Base-by-base conservation (phyloP, 2,888 invertebrate genomes). In the Nesidiocoris tenuis region DNA sequence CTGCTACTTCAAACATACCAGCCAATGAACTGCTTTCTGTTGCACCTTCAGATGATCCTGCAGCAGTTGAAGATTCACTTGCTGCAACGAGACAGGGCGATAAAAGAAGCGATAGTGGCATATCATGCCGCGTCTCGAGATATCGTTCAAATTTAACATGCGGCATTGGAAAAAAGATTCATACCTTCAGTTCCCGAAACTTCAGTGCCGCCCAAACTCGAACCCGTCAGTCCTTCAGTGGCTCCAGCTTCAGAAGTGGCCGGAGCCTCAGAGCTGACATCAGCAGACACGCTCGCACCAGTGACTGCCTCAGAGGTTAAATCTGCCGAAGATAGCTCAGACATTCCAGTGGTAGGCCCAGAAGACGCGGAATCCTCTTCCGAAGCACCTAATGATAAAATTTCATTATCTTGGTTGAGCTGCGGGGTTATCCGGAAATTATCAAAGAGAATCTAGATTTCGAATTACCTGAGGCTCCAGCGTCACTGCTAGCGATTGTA, bases 221-320 rank as follows among this genome's bases (percentile, higher is more conserved):
- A 56, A 39, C 3, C 39, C 2, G 65, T 22, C 39, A 67, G 5
- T 22, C 21, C 59, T 17, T 18, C 39, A 21, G 63, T 63, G 22
- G 16, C 63, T 63, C 63, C 63, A 18, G 63, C 63, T 63, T 63
- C 63, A 2, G 63, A 19, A 7, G 59, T 9, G 19, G 3, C 17
- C 80, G 79, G 75, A 64, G 80, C 25, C 61, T 22, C 24, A 22
- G 56, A 61, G 24, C 64, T 39, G 2, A 72, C 72, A 63, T 78
- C 81, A 1, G 79, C 79, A 21, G 79, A 77, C n/a, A 74, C 78
- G 1, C 80, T 78, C 24, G 79, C 74, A 65, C 70, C 80, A 22
- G 76, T 79, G 3, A 75, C 75, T 1, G 74, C 56, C 19, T 74
- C 75, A 9, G 77, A 76, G 18, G 79, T 54, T 57, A 12, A 78